These are phyloP conservation scores for Bombus balteatus DNA, from an alignment of 1,140 invertebrate species.

Conservation along the genomic window DNA sequence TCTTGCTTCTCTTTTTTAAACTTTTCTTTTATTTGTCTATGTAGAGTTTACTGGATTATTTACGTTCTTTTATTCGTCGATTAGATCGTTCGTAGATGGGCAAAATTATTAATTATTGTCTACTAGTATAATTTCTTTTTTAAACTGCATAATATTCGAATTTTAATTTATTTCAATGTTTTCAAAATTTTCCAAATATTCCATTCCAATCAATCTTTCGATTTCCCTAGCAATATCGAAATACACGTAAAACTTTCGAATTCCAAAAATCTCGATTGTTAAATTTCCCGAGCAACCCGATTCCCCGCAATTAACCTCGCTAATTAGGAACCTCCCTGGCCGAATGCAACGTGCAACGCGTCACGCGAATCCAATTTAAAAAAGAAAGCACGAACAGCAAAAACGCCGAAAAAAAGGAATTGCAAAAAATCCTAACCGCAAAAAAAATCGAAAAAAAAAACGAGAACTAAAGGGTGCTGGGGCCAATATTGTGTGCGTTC, in stretches of 20 bases:
- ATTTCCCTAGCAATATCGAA: not conserved
- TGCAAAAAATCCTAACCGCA: not conserved
- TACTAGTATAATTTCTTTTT: too few species aligned
- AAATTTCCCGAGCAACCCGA: not conserved
- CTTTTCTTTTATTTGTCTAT: not conserved
- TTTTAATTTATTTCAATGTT: too few species aligned
- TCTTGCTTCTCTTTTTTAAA: rapidly evolving
- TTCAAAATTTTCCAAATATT: not conserved
- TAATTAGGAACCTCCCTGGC: not conserved
- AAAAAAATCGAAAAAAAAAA: not conserved
- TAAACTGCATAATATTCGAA: too few species aligned
- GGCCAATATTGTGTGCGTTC: slow-evolving; percentile 73
- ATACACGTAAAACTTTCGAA: not conserved
- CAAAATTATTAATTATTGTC: too few species aligned
- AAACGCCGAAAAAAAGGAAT: not conserved
- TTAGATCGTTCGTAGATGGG: too few species aligned
- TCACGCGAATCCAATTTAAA: not conserved
- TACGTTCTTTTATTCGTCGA: not conserved
- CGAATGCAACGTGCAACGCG: not conserved
- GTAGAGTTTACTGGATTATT: too few species aligned
- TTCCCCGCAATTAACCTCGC: not conserved
- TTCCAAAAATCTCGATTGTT: not conserved
- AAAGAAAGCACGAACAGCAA: not conserved
- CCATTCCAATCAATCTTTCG: not conserved
- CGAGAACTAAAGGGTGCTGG: slow-evolving; percentile 73